These are phyloP conservation scores for Apamea sordens DNA, from an alignment of 2,888 invertebrate genomes.

Conservation along the genomic window DNA sequence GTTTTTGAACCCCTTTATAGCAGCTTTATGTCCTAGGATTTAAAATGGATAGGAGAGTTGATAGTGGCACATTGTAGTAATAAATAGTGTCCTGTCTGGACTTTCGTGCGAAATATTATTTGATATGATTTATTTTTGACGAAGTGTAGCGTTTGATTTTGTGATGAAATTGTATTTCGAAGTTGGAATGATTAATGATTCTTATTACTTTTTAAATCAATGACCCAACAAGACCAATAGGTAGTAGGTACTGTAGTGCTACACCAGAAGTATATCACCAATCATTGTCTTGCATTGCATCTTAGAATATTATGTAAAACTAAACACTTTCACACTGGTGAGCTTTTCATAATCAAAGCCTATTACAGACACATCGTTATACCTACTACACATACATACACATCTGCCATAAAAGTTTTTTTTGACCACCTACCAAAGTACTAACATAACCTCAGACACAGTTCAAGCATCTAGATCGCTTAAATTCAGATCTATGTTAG, in stretches of 20 bases:
- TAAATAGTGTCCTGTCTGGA: conserved; percentile 46
- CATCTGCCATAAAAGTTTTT: neutral
- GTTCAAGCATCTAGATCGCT: conserved; percentile 76
- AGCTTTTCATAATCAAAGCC: neutral
- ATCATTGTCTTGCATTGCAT: neutral
- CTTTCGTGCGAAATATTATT: conserved; percentile 49
- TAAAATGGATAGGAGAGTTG: conserved; percentile 75
- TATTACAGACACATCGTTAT: neutral
- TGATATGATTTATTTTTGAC: conserved; percentile 19
- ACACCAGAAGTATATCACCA: neutral
- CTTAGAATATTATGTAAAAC: neutral
- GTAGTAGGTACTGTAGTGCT: neutral
- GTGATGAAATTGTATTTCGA: neutral
- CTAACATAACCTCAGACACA: conserved; percentile 37
- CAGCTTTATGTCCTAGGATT: conserved; percentile 73
- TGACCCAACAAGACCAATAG: neutral
- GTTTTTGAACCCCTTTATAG: conserved; percentile 74
- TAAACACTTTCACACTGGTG: neutral
- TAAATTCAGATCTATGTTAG: conserved; percentile 76
- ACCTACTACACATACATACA: neutral
- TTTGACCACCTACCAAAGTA: conserved; percentile 35
- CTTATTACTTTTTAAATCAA: neutral
- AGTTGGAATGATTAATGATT: conserved; percentile 8
- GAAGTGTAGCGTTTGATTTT: neutral
- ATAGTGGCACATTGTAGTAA: conserved; percentile 68